A percentile compares a stretch with the other conserved stretches of the same genome.
phyloP scores from a whole-genome alignment of 2,888 invertebrate species.

The Phragmatobia fuliginosa region DNA sequence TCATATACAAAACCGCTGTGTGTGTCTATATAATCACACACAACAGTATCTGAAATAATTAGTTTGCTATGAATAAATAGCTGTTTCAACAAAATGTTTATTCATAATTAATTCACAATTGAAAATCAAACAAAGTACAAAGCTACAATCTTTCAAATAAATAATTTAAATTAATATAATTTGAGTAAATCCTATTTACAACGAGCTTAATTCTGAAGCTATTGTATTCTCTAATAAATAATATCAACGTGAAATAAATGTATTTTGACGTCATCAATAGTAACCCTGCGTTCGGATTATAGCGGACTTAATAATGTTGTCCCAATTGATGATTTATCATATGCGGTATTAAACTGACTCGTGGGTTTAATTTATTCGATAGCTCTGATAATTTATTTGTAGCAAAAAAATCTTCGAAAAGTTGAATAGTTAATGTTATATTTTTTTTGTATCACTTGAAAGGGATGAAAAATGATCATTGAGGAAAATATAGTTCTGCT shows the following conservation, averaged over 20 bases:
- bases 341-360: conserved; percentile 34
- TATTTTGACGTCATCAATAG: conserved; percentile 14
- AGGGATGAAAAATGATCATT: background rate
- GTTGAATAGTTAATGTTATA: background rate
- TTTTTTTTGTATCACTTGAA: background rate
- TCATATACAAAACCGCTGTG: too few relatives aligned
- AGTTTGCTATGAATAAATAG: background rate
- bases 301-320: conserved; percentile 32
- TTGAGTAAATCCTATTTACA: background rate
- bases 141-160: background rate
- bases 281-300: conserved; percentile 29
- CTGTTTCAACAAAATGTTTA: background rate
- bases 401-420: background rate
- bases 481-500: too few relatives aligned
- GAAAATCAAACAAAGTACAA: background rate
- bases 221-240: conserved; percentile 2
- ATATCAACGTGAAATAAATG: conserved; percentile 1
- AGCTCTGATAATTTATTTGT: conserved; percentile 28
- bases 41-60: background rate
- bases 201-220: background rate
- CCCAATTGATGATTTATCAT: conserved; percentile 38
- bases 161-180: background rate
- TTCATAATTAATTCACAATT: background rate
- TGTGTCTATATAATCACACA: too few relatives aligned
- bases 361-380: conserved; percentile 38